These are phyloP conservation scores for Falco punctatus DNA, from an alignment of 2,113 vertebrate genomes.

Conservation along the genomic window DNA sequence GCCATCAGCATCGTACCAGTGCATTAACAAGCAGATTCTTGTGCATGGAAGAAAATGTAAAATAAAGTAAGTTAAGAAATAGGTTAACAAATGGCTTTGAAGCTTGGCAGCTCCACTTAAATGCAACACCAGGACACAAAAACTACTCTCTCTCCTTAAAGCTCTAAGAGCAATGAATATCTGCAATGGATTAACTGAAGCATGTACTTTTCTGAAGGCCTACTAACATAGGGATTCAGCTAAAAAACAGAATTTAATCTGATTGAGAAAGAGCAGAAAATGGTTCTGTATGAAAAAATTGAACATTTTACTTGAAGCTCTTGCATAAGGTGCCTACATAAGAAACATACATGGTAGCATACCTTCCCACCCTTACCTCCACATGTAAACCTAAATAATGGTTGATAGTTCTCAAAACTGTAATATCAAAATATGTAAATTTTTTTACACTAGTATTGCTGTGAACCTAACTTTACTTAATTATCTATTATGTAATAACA, in stretches of 20 bases:
- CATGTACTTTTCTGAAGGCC: background rate
- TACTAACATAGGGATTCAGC: background rate
- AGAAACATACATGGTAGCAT: background rate
- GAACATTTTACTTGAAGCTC: background rate
- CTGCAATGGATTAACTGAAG: background rate
- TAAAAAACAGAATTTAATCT: background rate
- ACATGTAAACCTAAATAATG: accelerated
- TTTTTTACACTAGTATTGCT: background rate
- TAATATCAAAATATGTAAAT: background rate
- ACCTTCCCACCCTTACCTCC: background rate
- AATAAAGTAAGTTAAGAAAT: background rate
- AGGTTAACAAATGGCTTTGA: background rate
- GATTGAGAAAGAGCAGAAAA: background rate
- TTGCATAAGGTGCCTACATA: background rate
- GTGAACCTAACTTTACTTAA: background rate
- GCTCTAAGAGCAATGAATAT: background rate
- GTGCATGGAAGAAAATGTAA: background rate
- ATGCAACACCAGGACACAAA: background rate
- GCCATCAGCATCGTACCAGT: background rate
- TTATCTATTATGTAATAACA: background rate
- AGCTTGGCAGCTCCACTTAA: background rate
- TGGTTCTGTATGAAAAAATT: accelerated
- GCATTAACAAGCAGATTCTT: background rate
- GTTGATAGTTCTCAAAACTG: background rate
- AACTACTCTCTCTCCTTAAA: background rate